Evolutionary conservation across 2,888 invertebrate species (phyloP).

Genomic region (Leptinotarsa tumamoca): DNA sequence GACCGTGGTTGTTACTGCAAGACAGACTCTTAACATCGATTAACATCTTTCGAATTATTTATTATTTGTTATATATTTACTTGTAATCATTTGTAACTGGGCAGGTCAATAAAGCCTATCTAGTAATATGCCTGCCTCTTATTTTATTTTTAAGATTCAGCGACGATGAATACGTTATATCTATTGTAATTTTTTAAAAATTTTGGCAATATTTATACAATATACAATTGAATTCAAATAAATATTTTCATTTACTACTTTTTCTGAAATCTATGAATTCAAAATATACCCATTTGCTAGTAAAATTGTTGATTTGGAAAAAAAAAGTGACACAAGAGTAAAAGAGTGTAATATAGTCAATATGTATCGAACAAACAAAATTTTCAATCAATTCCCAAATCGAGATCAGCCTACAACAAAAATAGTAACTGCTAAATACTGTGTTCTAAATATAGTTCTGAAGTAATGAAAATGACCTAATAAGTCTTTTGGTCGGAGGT

Average conservation of each 20-base stretch:
- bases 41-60: conserved; percentile 56
- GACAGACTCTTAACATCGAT: conserved; percentile 57
- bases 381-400: background rate
- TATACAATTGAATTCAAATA: conserved; percentile 37
- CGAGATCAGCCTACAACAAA: background rate
- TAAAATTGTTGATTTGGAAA: too few relatives aligned
- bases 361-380: background rate
- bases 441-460: conserved; percentile 47
- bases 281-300: background rate
- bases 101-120: conserved; percentile 60
- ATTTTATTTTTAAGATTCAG: conserved; percentile 49
- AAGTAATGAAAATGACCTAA: conserved; percentile 47
- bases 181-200: conserved; percentile 53
- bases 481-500: conserved; percentile 50
- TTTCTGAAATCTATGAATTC: background rate
- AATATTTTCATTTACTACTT: conserved; percentile 30
- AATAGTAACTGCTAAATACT: conserved; percentile 32
- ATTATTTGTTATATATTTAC: conserved; percentile 58
- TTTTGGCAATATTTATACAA: conserved; percentile 51
- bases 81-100: conserved; percentile 55
- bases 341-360: background rate
- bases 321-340: too few relatives aligned
- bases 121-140: conserved; percentile 57
- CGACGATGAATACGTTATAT: conserved; percentile 49
- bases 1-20: conserved; percentile 61